These are phyloP conservation scores for Vanessa tameamea DNA, from an alignment of 1,140 invertebrate genomes.

Conservation along the genomic window DNA sequence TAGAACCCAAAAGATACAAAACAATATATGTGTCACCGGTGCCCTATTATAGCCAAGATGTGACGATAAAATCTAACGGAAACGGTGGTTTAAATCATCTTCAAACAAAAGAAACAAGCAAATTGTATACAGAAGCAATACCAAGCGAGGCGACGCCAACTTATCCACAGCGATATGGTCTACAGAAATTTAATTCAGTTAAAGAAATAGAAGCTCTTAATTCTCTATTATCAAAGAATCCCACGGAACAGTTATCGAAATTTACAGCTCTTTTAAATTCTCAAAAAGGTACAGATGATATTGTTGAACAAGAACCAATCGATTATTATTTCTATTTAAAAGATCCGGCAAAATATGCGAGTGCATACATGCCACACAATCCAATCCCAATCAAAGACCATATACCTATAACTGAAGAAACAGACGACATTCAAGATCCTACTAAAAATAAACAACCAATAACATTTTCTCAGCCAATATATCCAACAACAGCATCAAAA, in stretches of 20 bases:
- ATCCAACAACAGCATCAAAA: slow-evolving; percentile 39
- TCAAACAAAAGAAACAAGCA: slow-evolving; percentile 38
- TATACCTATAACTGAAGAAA: slow-evolving; percentile 73
- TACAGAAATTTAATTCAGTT: slow-evolving; percentile 51
- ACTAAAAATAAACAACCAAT: slow-evolving; percentile 39
- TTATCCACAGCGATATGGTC: slow-evolving; percentile 59
- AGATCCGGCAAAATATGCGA: slow-evolving; percentile 49
- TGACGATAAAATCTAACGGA: slow-evolving; percentile 65
- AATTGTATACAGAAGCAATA: slow-evolving; percentile 56
- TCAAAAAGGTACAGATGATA: slow-evolving; percentile 38
- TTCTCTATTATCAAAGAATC: slow-evolving; percentile 54
- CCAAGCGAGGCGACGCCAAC: slow-evolving; percentile 53
- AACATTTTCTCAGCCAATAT: slow-evolving; percentile 26
- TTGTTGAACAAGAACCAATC: slow-evolving; percentile 48
- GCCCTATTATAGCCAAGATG: slow-evolving; percentile 59
- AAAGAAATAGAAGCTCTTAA: slow-evolving; percentile 63
- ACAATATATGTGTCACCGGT: slow-evolving; percentile 52
- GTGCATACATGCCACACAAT: slow-evolving; percentile 37
- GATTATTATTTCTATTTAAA: slow-evolving; percentile 67
- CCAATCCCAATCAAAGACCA: slow-evolving; percentile 52
- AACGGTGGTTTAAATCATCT: slow-evolving; percentile 47
- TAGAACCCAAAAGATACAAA: slow-evolving; percentile 51
- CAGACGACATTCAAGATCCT: slow-evolving; percentile 69
- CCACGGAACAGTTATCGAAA: slow-evolving; percentile 57
- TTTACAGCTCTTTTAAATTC: slow-evolving; percentile 54